Conservation (phyloP, 2,888 invertebrate species). For the Sphaeridia pumilis region DNA sequence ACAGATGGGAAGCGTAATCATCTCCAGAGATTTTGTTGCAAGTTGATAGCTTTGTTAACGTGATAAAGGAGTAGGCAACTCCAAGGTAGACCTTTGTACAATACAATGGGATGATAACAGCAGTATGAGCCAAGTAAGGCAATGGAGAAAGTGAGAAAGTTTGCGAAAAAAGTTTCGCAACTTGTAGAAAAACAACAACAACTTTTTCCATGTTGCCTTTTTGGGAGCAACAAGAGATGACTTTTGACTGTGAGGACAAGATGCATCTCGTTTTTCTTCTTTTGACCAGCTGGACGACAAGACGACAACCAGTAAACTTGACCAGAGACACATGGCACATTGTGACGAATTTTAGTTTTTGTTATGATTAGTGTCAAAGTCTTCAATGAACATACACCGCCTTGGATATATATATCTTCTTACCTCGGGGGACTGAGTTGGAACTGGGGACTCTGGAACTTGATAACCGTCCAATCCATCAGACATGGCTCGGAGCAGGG, state of each 20-base stretch:
- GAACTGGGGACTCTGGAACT: conserved; percentile 9
- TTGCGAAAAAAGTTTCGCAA: conserved; percentile 1
- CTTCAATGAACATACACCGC: too few species aligned
- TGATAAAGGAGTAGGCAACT: background rate
- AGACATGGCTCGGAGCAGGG: conserved; percentile 5
- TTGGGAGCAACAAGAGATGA: too few species aligned
- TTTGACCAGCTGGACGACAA: too few species aligned
- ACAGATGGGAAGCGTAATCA: background rate
- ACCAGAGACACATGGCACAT: too few species aligned
- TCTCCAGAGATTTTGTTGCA: background rate
- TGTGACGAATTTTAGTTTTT: too few species aligned
- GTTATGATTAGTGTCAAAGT: too few species aligned
- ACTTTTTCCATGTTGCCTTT: too few species aligned
- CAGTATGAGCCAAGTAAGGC: background rate
- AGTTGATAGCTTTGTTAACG: background rate
- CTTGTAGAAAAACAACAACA: too few species aligned
- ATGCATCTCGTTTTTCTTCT: too few species aligned
- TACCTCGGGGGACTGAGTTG: conserved; percentile 13
- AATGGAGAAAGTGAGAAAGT: background rate
- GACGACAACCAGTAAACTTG: too few species aligned
- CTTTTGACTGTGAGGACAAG: too few species aligned
- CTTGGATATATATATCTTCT: too few species aligned
- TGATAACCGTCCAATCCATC: conserved; percentile 7
- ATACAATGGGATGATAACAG: background rate
- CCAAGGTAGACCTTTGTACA: background rate